Evolutionary conservation across 2,888 invertebrate genomes (phyloP).

Genomic region (Criorhina ranunculi): DNA sequence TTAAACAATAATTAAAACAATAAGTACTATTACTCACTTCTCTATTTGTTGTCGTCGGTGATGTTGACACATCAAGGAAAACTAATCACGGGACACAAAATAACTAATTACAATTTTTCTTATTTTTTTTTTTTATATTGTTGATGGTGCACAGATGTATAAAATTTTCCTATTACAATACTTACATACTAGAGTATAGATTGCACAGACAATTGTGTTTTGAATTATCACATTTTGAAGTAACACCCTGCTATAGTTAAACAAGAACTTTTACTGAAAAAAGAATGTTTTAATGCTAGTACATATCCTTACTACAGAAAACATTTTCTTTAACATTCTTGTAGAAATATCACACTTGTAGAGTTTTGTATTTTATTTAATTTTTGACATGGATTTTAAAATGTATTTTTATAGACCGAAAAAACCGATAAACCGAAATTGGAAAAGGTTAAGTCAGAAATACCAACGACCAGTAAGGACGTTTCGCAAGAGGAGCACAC

Average conservation of each 20-base stretch:
- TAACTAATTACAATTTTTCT: no score
- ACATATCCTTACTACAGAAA: not conserved
- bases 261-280: conserved; percentile 41
- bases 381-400: not conserved
- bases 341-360: conserved; percentile 15
- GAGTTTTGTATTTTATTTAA: not conserved
- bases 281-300: conserved; percentile 36
- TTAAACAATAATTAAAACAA: not conserved
- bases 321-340: conserved; percentile 20
- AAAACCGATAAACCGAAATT: conserved; percentile 53
- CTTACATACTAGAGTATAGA: conserved; percentile 29
- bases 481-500: conserved; percentile 78
- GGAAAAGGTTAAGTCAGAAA: conserved; percentile 68
- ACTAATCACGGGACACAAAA: conserved; percentile 52
- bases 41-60: conserved; percentile 25
- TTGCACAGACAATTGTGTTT: conserved; percentile 58
- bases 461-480: conserved; percentile 77
- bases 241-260: conserved; percentile 42
- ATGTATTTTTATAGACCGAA: conserved; percentile 46
- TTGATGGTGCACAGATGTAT: conserved; percentile 58
- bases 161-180: conserved; percentile 22
- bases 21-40: conserved; percentile 31
- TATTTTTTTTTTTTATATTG: conserved; percentile 27
- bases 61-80: conserved; percentile 17
- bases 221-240: conserved; percentile 21